Conservation (phyloP, 2,113 vertebrate species). For the Bos indicus region DNA sequence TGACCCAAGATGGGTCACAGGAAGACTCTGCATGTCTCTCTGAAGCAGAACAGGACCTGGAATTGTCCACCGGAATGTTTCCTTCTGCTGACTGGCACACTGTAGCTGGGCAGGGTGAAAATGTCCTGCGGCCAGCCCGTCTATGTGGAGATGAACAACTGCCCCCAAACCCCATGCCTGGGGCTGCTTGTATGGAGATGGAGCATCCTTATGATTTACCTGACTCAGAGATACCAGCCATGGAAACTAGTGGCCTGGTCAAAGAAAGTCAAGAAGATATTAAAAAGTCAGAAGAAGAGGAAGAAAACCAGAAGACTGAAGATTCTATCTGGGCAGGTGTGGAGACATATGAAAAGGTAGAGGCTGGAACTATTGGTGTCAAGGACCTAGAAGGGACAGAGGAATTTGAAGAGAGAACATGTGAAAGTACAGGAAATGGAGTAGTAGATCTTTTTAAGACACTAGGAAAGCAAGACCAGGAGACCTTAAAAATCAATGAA, state of each 20-base stretch:
- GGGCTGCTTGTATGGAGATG: constrained; percentile 79
- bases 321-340: constrained; percentile 72
- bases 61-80: not conserved
- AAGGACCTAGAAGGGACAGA: constrained; percentile 68
- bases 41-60: constrained; percentile 72
- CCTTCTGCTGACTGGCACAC: constrained; percentile 64
- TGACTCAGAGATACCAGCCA: constrained; percentile 62
- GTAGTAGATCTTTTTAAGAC: constrained; percentile 37
- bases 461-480: constrained; percentile 53
- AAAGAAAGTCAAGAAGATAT: constrained; percentile 66
- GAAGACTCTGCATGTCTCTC: constrained; percentile 60
- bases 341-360: constrained; percentile 81
- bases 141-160: constrained; percentile 64
- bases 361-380: constrained; percentile 65
- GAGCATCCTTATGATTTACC: constrained; percentile 67
- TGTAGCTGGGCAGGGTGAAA: constrained; percentile 66
- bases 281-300: constrained; percentile 69
- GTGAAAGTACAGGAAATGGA: constrained; percentile 35
- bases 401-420: constrained; percentile 67
- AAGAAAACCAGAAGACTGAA: constrained; percentile 48
- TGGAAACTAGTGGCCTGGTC: constrained; percentile 66
- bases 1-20: constrained; percentile 56
- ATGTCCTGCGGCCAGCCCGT: constrained; percentile 66
- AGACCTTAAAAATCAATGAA: constrained; percentile 37
- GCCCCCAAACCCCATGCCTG: constrained; percentile 67